Conservation (phyloP, 2,113 vertebrate genomes). For the Atractosteus spatula region DNA sequence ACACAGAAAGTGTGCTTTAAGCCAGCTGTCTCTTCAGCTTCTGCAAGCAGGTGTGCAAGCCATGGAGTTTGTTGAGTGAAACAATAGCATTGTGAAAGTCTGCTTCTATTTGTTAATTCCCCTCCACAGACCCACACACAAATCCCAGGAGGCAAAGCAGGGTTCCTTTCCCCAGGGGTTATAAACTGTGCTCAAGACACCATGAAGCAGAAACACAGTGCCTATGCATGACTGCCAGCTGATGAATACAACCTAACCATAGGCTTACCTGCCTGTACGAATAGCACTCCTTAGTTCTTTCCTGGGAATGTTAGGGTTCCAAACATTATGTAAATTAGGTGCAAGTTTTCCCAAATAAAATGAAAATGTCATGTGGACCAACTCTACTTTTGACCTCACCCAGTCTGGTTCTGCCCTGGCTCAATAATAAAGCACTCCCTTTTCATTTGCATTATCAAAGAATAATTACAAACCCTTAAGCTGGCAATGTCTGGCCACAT, state of each 20-base stretch:
- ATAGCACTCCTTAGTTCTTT: too few species aligned
- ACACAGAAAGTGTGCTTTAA: constrained; percentile 6
- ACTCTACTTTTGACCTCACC: too few species aligned
- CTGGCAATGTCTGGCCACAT: too few species aligned
- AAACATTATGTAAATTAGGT: constrained; percentile 1
- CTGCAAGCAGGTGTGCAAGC: constrained; percentile 41
- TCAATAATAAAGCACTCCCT: too few species aligned
- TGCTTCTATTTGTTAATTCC: constrained; percentile 50
- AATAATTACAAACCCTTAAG: too few species aligned
- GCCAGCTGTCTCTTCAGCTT: constrained; percentile 28
- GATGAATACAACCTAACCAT: neutral
- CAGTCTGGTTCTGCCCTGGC: too few species aligned
- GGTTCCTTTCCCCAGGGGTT: neutral
- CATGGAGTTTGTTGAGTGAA: constrained; percentile 18
- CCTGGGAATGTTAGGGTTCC: too few species aligned
- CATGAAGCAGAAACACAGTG: constrained; percentile 8
- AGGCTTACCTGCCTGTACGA: neutral
- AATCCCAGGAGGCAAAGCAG: neutral
- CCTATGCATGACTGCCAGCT: constrained; percentile 22
- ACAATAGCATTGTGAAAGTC: constrained; percentile 43
- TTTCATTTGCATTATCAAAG: too few species aligned
- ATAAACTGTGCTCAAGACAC: neutral
- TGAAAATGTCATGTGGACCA: too few species aligned
- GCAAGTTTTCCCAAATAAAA: neutral
- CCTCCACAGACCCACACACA: constrained; percentile 13